A percentile compares a stretch with the other conserved stretches of the same genome.
These are phyloP conservation scores for Neoniphon sammara DNA, from an alignment of 2,797 vertebrate genomes.

Conservation along the genomic window DNA sequence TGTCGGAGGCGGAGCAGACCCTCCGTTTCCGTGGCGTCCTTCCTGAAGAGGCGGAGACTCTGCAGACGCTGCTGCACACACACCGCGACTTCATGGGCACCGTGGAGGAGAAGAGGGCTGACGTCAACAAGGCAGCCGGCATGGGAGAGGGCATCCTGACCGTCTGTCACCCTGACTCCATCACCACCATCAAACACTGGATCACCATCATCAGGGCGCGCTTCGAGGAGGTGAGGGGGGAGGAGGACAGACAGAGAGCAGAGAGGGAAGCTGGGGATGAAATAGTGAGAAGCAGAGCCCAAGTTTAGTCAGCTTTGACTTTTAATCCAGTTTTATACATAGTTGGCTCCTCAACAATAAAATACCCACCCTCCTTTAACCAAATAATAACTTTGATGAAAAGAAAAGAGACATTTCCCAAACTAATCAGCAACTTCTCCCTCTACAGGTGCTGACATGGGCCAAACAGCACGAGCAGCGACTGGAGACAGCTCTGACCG, in stretches of 20 bases:
- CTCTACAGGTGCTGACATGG: conserved; percentile 91
- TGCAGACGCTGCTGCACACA: conserved; percentile 90
- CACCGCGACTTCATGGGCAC: conserved; percentile 98
- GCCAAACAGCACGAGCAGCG: conserved; percentile 98
- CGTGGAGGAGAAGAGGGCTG: conserved; percentile 92
- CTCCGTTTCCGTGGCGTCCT: conserved; percentile 96
- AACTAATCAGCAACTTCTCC: not conserved
- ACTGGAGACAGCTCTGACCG: conserved; percentile 89
- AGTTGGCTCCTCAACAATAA: not conserved
- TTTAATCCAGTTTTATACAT: not conserved
- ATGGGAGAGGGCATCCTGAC: conserved; percentile 95
- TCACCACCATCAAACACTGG: conserved; percentile 99
- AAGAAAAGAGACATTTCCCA: not conserved
- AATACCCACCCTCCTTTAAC: not conserved
- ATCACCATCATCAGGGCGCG: conserved; percentile 98
- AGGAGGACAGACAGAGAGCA: too few species aligned
- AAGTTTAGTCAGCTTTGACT: not conserved
- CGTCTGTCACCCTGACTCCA: conserved; percentile 93
- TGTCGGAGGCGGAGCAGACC: conserved; percentile 96
- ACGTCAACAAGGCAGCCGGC: conserved; percentile 90
- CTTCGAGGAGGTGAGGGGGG: conserved; percentile 91
- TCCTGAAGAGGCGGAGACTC: conserved; percentile 92
- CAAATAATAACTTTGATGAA: not conserved
- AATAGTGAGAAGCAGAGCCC: not conserved
- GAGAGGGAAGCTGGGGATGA: not conserved